Base-by-base conservation (phyloP, 2,888 invertebrate species). In the Agrochola lota region DNA sequence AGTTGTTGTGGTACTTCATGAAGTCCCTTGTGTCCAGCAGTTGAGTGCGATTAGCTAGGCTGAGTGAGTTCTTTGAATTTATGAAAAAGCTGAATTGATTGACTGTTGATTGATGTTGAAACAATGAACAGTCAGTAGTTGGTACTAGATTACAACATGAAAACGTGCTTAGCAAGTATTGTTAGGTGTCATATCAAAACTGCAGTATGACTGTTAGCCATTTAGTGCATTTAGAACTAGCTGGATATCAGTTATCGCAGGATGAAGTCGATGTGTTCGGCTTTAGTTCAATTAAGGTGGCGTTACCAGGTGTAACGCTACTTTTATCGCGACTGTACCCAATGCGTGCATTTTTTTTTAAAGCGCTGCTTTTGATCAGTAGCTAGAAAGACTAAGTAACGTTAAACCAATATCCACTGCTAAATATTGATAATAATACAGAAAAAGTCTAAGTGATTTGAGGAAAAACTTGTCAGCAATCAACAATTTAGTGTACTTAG, bases 61-160 rank as follows among this genome's bases (percentile, higher is more conserved):
- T 52, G 26, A 40, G n/a, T 30, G n/a, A 26, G 20, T 72, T 35
- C 23, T 52, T 73, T 74, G 8, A 43, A 43, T n/a, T 43, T 17
- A 74, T 43, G n/a, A 43, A 43, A 73, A 43, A 9, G 2, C 12
- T 57, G 26, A 74, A 55, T 30, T 59, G 8, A 59, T 75, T 17
- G 15, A 64, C 23, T 43, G 43, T 66, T 57, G 17, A 30, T 43
- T 55, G 23, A 17, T 55, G 26, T 17, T 55, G 23, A 17, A 76
- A 26, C 46, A 60, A 71, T 71, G 49, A 71, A 17, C 43, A n/a
- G 17, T 26, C 43, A 17, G 8, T 43, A 30, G 20, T 30, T 49
- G 49, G 30, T 30, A 43, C 43, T 55, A 40, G 26, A 71, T 49
- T 46, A n/a, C 81, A 73, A 73, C 17, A 52, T n/a, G n/a, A 52